These are phyloP conservation scores for Rafetus swinhoei DNA, from an alignment of 2,113 vertebrate genomes.

Conservation along the genomic window DNA sequence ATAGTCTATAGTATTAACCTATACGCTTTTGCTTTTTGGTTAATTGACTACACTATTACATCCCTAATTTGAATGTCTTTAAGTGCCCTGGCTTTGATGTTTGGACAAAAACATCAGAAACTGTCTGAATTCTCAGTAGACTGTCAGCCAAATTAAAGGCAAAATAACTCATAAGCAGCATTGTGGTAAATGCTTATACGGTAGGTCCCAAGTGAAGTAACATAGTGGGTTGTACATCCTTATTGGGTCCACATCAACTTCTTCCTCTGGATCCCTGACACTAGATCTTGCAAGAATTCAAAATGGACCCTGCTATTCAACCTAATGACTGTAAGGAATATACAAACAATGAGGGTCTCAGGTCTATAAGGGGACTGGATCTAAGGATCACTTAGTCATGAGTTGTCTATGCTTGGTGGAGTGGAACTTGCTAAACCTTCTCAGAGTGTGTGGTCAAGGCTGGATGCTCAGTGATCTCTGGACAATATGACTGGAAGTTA, in stretches of 20 bases:
- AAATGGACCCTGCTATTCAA: background rate
- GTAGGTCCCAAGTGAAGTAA: background rate
- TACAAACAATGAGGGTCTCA: background rate
- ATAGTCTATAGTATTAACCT: too few species aligned
- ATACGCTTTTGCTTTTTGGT: too few species aligned
- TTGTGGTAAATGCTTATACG: background rate
- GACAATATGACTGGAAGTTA: slow-evolving; percentile 42
- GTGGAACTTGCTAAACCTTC: slow-evolving; percentile 44
- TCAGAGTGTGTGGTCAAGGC: slow-evolving; percentile 27
- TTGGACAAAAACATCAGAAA: background rate
- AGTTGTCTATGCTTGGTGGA: background rate
- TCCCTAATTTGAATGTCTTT: background rate
- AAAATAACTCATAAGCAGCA: background rate
- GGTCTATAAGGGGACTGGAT: background rate
- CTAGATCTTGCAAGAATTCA: background rate
- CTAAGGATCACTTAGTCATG: background rate
- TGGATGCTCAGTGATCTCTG: slow-evolving; percentile 46
- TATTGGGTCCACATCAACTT: background rate
- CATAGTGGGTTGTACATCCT: background rate
- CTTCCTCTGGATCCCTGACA: background rate
- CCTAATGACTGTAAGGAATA: background rate
- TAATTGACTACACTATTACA: too few species aligned
- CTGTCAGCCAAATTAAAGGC: background rate
- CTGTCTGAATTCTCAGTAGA: background rate
- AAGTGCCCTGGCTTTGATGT: background rate